Evolutionary conservation across 2,888 invertebrate genomes (phyloP).

Genomic region (Branchipolynoe longqiensis): DNA sequence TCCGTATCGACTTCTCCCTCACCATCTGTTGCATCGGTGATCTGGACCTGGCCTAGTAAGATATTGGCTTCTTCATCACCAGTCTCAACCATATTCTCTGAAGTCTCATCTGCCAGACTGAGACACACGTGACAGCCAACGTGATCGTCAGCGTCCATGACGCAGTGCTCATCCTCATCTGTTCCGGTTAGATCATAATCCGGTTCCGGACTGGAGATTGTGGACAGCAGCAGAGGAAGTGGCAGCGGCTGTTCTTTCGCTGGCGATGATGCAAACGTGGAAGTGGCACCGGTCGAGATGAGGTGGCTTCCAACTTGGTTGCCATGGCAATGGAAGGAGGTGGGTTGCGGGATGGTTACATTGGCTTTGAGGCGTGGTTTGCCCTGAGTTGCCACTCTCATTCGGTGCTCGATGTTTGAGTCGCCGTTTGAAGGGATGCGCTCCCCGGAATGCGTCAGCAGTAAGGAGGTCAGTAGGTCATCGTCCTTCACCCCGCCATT

Average conservation of each 20-base stretch:
- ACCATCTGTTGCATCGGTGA: background rate
- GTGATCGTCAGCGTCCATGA: background rate
- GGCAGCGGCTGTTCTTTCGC: no score
- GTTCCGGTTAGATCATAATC: constrained; percentile 29
- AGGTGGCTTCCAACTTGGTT: constrained; percentile 33
- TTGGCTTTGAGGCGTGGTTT: constrained; percentile 7
- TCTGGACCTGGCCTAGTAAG: background rate
- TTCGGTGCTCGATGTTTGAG: background rate
- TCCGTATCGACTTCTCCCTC: constrained; percentile 13
- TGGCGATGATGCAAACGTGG: background rate
- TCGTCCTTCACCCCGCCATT: background rate
- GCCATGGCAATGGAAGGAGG: constrained; percentile 58
- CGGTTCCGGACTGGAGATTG: constrained; percentile 28
- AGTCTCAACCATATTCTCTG: background rate
- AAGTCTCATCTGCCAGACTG: constrained; percentile 38
- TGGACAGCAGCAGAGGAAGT: background rate
- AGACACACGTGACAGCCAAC: constrained; percentile 27
- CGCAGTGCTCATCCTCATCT: constrained; percentile 3
- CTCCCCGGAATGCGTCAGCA: constrained; percentile 61
- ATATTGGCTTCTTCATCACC: background rate
- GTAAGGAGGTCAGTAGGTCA: constrained; percentile 35
- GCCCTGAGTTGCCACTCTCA: background rate
- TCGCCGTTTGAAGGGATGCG: constrained; percentile 53
- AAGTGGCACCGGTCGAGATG: background rate
- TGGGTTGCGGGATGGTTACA: constrained; percentile 58